Evolutionary conservation across 1,140 invertebrate genomes (phyloP), one percentile per base, ranked within the genome.

Genomic region (Glomeris maerens): DNA sequence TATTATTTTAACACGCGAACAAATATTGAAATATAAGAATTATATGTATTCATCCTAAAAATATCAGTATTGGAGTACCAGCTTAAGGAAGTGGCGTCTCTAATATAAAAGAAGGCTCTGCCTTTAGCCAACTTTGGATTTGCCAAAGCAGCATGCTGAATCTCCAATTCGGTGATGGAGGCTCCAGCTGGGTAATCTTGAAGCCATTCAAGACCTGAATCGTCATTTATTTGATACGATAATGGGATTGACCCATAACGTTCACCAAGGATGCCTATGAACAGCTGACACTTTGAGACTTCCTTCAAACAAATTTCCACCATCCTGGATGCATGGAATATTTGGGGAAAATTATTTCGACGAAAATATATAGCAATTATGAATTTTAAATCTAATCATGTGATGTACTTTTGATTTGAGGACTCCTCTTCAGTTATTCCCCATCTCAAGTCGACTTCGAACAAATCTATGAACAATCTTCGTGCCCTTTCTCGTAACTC

Each of bases 371-470:
- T 36, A 13, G 17, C 10, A 36, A 36, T 13, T 36, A 10, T 36
- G 31, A 13, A 36, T 45, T 49, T 49, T n/a, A 14, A 49, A 7
- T 47, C 36, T 13, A 13, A 45, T 4, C 4, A 47, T 47, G n/a
- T 27, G 4, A 28, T 52, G 39, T 57, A 69, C 66, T 61, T 64
- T 41, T 67, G 60, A 17, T 52, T 57, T 36, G 52, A 58, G 5
- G 63, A 57, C 27, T 68, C 62, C 50, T 66, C 60, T 51, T 71
- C 67, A 31, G 67, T 70, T 14, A 73, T 61, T 13, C 71, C 71
- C 71, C 71, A 73, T 28, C 71, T 57, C 4, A 73, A 54, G 58
- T 73, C 71, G 23, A 72, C 63, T 55, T 72, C 69, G 57, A 66
- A 60, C 3, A 72, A 50, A 50, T 70, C 67, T 26, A 73, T 59